phyloP scores from a whole-genome alignment of 2,113 vertebrate genomes.

The Pandion haliaetus region DNA sequence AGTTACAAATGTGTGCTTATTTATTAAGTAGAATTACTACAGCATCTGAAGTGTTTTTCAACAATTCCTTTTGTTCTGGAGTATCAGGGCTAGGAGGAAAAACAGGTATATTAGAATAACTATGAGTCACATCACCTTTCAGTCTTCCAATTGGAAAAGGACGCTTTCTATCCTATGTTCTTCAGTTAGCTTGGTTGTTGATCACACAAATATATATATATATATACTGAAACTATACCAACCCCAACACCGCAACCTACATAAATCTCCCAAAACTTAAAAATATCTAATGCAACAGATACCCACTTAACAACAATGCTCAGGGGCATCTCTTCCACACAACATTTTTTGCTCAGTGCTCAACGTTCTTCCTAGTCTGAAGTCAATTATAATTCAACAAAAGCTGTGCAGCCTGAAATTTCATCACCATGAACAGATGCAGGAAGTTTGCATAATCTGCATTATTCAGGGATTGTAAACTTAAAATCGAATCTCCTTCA shows the following conservation, averaged over 20 bases:
- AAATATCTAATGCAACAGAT: background rate
- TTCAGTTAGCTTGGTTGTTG: background rate
- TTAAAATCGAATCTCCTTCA: background rate
- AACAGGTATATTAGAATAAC: accelerated
- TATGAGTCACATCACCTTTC: background rate
- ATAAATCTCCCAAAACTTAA: background rate
- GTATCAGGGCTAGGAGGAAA: background rate
- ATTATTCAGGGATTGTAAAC: background rate
- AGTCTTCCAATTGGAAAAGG: background rate
- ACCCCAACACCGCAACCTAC: background rate
- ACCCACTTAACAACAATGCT: background rate
- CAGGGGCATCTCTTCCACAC: background rate
- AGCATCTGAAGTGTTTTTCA: background rate
- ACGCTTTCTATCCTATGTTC: accelerated
- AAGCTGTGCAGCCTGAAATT: background rate
- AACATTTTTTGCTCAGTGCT: background rate
- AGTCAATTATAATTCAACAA: background rate
- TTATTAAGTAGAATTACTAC: accelerated
- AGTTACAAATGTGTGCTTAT: accelerated
- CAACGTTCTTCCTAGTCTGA: background rate
- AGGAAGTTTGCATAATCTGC: background rate
- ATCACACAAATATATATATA: background rate
- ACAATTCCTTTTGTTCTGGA: background rate
- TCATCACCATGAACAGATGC: background rate
- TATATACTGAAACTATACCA: background rate